A percentile compares a stretch with the other conserved stretches of the same genome.
Conservation (phyloP, 2,113 vertebrate genomes). For the Ellobius talpinus region DNA sequence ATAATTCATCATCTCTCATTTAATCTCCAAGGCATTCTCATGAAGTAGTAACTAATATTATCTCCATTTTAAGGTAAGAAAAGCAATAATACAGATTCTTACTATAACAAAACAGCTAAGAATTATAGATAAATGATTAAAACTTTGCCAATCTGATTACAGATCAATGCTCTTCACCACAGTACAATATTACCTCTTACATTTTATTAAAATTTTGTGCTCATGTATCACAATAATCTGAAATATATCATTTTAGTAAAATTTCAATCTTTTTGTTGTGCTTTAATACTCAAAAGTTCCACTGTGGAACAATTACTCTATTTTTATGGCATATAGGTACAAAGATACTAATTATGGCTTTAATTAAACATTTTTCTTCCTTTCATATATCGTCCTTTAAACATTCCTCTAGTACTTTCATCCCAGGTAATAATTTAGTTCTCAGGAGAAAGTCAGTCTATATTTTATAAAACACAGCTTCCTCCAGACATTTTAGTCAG, state of each 20-base stretch:
- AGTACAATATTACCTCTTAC: neutral
- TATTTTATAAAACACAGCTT: conserved; percentile 63
- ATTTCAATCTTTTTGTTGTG: neutral
- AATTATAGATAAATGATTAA: neutral
- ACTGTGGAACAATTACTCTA: neutral
- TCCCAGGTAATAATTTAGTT: conserved; percentile 52
- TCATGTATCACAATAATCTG: conserved; percentile 8
- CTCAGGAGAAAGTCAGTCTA: conserved; percentile 73
- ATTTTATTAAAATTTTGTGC: conserved; percentile 1
- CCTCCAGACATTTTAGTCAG: conserved; percentile 70
- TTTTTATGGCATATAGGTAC: conserved; percentile 7
- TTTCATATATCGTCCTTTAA: conserved; percentile 21
- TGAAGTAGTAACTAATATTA: neutral
- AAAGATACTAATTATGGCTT: conserved; percentile 33
- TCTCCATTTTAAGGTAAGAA: neutral
- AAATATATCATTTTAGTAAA: conserved; percentile 33
- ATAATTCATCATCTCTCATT: neutral
- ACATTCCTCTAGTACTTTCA: conserved; percentile 38
- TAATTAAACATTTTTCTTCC: conserved; percentile 56
- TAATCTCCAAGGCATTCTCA: neutral
- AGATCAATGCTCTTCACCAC: neutral
- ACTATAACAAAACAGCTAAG: neutral
- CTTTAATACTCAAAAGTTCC: neutral
- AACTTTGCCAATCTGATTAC: neutral
- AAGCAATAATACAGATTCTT: neutral